Conservation (phyloP, 2,113 vertebrate genomes). For the Numenius arquata region DNA sequence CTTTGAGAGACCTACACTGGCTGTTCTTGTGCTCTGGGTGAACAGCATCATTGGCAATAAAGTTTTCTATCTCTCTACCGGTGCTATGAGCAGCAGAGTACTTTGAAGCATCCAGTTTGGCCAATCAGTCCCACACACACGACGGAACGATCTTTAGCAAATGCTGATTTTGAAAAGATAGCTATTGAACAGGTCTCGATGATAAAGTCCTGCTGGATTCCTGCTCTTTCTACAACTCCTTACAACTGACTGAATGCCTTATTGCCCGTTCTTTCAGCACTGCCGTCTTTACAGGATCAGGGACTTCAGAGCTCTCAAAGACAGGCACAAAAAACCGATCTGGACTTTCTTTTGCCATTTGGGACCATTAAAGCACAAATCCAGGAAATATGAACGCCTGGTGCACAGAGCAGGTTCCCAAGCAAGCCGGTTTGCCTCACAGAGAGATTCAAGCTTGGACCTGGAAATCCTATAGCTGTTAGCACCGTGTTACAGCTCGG, state of each 20-base stretch:
- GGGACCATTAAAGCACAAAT: not conserved
- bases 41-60: not conserved
- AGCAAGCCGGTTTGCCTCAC: not conserved
- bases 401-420: not conserved
- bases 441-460: not conserved
- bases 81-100: not conserved
- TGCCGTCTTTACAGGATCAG: not conserved
- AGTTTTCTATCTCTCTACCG: not conserved
- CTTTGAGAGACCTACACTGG: not conserved
- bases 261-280: not conserved
- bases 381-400: not conserved
- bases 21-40: not conserved
- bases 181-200: not conserved
- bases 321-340: not conserved
- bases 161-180: not conserved
- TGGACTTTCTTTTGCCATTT: not conserved
- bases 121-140: not conserved
- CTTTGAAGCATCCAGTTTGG: not conserved
- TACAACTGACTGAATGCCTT: not conserved
- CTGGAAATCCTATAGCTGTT: not conserved
- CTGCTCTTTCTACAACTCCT: not conserved
- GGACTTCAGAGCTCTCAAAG: not conserved
- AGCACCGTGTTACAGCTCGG: not conserved
- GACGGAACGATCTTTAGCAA: not conserved
- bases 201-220: not conserved